Percentiles rank a stretch among this genome's conserved stretches.
Conservation (phyloP, 2,113 vertebrate species). For the Daboia siamensis region DNA sequence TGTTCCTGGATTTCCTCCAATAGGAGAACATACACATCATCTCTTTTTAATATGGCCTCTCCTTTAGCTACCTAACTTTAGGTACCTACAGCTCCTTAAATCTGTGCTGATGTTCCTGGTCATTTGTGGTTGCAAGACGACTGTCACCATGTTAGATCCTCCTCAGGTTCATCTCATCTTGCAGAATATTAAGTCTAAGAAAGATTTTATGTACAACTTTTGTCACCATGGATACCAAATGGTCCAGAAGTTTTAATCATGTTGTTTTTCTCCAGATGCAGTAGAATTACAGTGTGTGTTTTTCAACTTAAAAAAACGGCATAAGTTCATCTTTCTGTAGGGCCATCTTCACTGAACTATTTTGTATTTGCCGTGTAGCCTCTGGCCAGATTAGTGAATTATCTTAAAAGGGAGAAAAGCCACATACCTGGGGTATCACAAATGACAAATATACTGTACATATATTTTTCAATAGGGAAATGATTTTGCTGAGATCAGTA, state of each 20-base stretch:
- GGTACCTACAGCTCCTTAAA: neutral
- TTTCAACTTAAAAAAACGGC: neutral
- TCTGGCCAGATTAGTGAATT: neutral
- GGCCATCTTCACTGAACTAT: neutral
- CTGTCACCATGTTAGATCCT: neutral
- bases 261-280: neutral
- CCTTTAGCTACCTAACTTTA: neutral
- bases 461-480: no score
- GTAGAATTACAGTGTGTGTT: neutral
- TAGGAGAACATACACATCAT: neutral
- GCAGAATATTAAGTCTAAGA: neutral
- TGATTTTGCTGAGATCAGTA: no score
- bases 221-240: neutral
- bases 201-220: neutral
- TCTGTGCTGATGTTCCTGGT: neutral
- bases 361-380: neutral
- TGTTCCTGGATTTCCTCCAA: neutral
- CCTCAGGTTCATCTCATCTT: neutral
- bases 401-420: neutral
- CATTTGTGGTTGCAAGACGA: neutral
- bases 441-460: no score
- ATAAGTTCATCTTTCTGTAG: neutral
- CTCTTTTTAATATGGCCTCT: neutral
- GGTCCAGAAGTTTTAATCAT: neutral
- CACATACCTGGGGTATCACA: no score